Conservation (phyloP, 2,888 invertebrate genomes). For the Phortica okadai region DNA sequence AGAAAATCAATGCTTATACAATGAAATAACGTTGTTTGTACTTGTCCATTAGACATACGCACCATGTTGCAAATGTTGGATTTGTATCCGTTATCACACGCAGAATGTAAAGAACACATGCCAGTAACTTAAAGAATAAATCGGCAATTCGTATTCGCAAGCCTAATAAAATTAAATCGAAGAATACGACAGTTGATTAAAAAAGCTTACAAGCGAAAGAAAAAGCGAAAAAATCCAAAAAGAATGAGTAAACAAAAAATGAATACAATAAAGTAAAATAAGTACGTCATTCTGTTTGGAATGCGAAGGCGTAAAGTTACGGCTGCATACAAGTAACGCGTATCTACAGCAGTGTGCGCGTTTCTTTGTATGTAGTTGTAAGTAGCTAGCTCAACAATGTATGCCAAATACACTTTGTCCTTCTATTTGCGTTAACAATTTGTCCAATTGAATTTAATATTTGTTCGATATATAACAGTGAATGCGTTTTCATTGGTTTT, state of each 20-base stretch:
- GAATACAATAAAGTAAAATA: slow-evolving; percentile 32
- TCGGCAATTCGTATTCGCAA: slow-evolving; percentile 98
- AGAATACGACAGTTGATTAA: slow-evolving; percentile 19
- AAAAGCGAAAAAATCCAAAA: slow-evolving; percentile 20
- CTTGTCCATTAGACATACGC: slow-evolving; percentile 66
- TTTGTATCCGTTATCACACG: slow-evolving; percentile 93
- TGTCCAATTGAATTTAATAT: slow-evolving; percentile 20
- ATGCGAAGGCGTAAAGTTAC: no score
- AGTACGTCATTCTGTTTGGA: no score
- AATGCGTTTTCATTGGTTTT: background rate
- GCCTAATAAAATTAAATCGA: slow-evolving; percentile 80
- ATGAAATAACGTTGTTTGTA: background rate
- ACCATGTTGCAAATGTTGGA: slow-evolving; percentile 93
- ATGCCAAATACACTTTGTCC: background rate
- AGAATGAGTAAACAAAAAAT: slow-evolving; percentile 56
- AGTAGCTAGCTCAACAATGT: background rate
- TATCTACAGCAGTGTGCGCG: no score
- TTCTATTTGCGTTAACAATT: slow-evolving; percentile 23
- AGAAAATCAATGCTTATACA: background rate
- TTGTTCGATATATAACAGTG: slow-evolving; percentile 1
- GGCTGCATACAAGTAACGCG: no score
- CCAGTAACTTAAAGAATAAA: slow-evolving; percentile 96
- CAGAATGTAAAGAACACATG: slow-evolving; percentile 96
- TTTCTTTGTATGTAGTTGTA: background rate
- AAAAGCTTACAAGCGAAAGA: slow-evolving; percentile 2